Evolutionary conservation across 2,888 invertebrate genomes (phyloP).

Genomic region (Tenthredo livida): DNA sequence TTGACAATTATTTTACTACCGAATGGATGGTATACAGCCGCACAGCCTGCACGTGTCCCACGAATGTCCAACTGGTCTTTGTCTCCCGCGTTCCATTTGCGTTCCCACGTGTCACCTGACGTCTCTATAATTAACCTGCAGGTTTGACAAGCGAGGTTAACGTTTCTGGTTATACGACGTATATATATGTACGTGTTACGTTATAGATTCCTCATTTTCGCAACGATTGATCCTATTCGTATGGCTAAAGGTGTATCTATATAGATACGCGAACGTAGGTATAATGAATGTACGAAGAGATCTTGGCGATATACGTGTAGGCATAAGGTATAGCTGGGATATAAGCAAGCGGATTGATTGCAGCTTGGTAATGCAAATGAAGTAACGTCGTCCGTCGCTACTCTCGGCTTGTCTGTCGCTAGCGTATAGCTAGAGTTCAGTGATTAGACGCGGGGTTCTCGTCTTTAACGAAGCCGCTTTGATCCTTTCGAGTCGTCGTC

Average conservation of each 20-base stretch:
- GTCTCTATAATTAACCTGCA: constrained; percentile 30
- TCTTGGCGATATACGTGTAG: not conserved
- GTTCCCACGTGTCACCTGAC: constrained; percentile 49
- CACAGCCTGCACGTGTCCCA: constrained; percentile 9
- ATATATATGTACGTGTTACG: not conserved
- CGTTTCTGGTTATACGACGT: not conserved
- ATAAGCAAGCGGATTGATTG: constrained; percentile 22
- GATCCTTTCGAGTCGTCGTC: constrained; percentile 40
- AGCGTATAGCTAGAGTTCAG: constrained; percentile 16
- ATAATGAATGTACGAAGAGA: not conserved
- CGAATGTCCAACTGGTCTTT: constrained; percentile 23
- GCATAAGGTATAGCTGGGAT: not conserved
- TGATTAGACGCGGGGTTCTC: constrained; percentile 38
- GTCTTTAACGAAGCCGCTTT: constrained; percentile 51
- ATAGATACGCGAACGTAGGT: not conserved
- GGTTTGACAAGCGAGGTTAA: constrained; percentile 12
- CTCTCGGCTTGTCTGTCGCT: constrained; percentile 1
- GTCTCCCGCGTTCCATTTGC: constrained; percentile 37
- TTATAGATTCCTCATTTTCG: not conserved
- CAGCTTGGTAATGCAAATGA: constrained; percentile 42
- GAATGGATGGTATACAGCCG: not conserved
- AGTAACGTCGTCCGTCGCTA: not conserved
- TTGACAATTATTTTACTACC: not conserved
- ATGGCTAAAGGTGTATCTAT: too few species aligned
- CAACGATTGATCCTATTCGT: not conserved